Evolutionary conservation across 2,113 vertebrate species (phyloP).

Genomic region (Illadopsis cleaveri): DNA sequence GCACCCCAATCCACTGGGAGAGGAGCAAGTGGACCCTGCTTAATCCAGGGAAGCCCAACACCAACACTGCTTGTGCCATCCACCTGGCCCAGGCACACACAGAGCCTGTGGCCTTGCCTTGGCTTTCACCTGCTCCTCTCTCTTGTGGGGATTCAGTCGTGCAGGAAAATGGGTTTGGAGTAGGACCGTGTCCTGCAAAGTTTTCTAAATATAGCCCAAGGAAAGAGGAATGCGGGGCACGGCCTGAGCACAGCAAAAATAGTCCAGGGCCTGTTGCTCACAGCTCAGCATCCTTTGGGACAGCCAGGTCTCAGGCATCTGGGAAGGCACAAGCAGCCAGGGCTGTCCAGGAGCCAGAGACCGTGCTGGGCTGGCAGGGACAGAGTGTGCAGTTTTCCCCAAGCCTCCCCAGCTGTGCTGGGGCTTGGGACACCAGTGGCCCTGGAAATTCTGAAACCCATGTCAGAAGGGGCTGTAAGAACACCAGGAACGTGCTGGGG

Average conservation of each 20-base stretch:
- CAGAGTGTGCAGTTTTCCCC: background rate
- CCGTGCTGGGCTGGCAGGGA: background rate
- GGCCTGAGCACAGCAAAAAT: slow-evolving; percentile 1
- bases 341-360: background rate
- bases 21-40: background rate
- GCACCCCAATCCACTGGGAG: background rate
- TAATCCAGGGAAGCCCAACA: background rate
- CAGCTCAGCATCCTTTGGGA: background rate
- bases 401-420: background rate
- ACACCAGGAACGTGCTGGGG: background rate
- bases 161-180: slow-evolving; percentile 43
- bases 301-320: background rate
- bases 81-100: background rate
- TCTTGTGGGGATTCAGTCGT: background rate
- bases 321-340: background rate
- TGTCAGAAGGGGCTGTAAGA: background rate
- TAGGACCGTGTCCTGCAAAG: background rate
- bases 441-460: background rate
- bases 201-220: slow-evolving; percentile 50
- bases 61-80: background rate
- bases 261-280: background rate
- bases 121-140: background rate
- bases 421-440: background rate
- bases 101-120: background rate
- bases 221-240: background rate